phyloP scores from a whole-genome alignment of 2,888 invertebrate genomes.

The Monopis laevigella region DNA sequence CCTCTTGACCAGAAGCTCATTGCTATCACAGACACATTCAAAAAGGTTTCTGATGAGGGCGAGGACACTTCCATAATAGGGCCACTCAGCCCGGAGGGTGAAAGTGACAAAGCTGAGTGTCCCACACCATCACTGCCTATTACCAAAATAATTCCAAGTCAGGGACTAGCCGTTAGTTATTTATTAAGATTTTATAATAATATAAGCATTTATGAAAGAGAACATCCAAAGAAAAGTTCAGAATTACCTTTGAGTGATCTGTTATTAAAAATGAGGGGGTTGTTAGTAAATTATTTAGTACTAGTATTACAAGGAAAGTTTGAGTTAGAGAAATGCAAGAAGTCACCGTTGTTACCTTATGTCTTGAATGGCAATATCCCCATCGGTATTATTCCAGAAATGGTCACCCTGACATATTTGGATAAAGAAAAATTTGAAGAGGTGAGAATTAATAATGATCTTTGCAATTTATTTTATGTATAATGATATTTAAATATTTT shows the following conservation, averaged over 20 bases:
- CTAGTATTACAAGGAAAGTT: slow-evolving; percentile 64
- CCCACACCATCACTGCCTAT: slow-evolving; percentile 53
- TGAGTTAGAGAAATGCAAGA: slow-evolving; percentile 55
- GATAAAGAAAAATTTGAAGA: slow-evolving; percentile 68
- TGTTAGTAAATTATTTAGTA: slow-evolving; percentile 67
- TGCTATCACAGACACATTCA: slow-evolving; percentile 47
- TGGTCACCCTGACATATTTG: slow-evolving; percentile 69
- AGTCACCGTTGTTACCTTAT: slow-evolving; percentile 74
- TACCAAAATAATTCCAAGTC: slow-evolving; percentile 44
- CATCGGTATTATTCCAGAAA: slow-evolving; percentile 76
- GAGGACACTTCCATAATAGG: no score
- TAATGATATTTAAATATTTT: no score
- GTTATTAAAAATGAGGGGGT: slow-evolving; percentile 64
- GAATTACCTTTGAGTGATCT: slow-evolving; percentile 77
- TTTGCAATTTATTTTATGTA: slow-evolving; percentile 2
- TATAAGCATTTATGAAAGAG: slow-evolving; percentile 77
- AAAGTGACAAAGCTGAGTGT: slow-evolving; percentile 47
- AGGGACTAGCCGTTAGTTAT: slow-evolving; percentile 56
- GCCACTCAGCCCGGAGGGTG: slow-evolving; percentile 34
- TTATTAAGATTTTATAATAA: slow-evolving; percentile 70
- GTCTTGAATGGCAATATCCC: slow-evolving; percentile 77
- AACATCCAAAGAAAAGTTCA: slow-evolving; percentile 79
- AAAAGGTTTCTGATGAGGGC: slow-evolving; percentile 54
- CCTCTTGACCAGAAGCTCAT: slow-evolving; percentile 63
- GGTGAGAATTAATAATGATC: slow-evolving; percentile 29